These are phyloP conservation scores for Zaprionus camerounensis DNA, from an alignment of 1,140 invertebrate species.

Conservation along the genomic window DNA sequence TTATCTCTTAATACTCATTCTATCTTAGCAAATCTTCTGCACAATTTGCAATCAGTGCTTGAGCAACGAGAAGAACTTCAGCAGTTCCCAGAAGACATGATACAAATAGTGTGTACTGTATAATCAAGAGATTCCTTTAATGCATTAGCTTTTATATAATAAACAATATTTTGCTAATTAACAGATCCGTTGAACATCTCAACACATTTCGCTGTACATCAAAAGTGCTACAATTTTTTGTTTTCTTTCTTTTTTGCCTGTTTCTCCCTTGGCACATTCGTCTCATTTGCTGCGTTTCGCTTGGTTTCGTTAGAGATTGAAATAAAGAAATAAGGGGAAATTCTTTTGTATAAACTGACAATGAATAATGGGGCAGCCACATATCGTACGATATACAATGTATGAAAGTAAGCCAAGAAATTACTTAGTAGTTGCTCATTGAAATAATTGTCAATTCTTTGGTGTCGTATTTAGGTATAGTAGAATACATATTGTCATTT, in stretches of 20 bases:
- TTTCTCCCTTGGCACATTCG: conserved; percentile 32
- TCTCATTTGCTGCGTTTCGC: conserved; percentile 22
- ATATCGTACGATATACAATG: background rate
- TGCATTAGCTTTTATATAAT: conserved; percentile 22
- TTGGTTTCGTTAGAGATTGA: conserved; percentile 23
- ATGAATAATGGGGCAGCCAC: conserved; percentile 14
- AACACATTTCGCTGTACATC: conserved; percentile 27
- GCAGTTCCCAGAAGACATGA: conserved; percentile 57
- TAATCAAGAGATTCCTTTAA: conserved; percentile 11
- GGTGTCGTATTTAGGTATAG: background rate
- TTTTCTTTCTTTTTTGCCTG: conserved; percentile 6
- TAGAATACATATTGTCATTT: background rate
- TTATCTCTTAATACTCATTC: background rate
- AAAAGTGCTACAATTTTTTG: conserved; percentile 5
- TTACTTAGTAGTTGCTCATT: background rate
- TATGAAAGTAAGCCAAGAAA: background rate
- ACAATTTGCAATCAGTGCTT: conserved; percentile 76
- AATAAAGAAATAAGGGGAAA: conserved; percentile 11
- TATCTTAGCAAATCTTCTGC: conserved; percentile 73
- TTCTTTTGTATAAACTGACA: conserved; percentile 31
- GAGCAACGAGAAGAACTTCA: conserved; percentile 75
- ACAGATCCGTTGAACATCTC: conserved; percentile 26
- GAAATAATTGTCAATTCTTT: background rate
- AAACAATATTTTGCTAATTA: conserved; percentile 46
- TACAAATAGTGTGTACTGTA: background rate